These are phyloP conservation scores for Drosophila rellima DNA, from an alignment of 2,888 invertebrate species.

Conservation along the genomic window DNA sequence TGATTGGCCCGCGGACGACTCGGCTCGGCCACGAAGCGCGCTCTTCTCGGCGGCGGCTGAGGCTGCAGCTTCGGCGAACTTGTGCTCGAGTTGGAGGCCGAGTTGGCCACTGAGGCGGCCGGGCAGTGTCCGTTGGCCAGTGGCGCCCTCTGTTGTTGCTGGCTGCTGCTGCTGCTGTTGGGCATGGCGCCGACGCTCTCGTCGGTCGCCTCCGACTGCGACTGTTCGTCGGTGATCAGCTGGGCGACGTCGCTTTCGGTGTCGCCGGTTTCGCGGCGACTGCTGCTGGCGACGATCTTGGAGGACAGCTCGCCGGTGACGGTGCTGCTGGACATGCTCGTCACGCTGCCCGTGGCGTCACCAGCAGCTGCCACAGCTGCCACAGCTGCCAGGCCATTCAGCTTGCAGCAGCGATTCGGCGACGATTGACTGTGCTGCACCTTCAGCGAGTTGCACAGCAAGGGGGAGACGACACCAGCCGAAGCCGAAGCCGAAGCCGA, in stretches of 20 bases:
- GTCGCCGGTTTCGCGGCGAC: conserved; percentile 77
- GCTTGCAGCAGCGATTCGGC: conserved; percentile 85
- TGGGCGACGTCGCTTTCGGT: conserved; percentile 83
- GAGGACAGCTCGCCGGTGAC: conserved; percentile 82
- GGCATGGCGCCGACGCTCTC: conserved; percentile 77
- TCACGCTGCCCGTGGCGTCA: conserved; percentile 73
- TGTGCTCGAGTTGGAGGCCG: conserved; percentile 9
- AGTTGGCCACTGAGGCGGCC: conserved; percentile 11
- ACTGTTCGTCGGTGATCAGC: conserved; percentile 80
- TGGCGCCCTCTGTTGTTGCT: conserved; percentile 38
- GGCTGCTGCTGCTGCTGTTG: conserved; percentile 74
- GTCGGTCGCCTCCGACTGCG: conserved; percentile 83
- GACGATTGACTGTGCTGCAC: conserved; percentile 86
- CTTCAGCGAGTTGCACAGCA: conserved; percentile 85
- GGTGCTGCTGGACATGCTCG: conserved; percentile 84
- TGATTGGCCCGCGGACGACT: conserved; percentile 59
- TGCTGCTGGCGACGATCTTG: conserved; percentile 76
- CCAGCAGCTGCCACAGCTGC: conserved; percentile 12
- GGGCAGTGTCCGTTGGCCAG: conserved; percentile 68
- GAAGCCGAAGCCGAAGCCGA: conserved; percentile 19
- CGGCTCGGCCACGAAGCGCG: conserved; percentile 64
- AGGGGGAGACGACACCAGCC: conserved; percentile 45
- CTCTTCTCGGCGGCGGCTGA: conserved; percentile 67
- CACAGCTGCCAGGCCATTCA: conserved; percentile 65
- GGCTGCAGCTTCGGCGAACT: conserved; percentile 57